Conservation (phyloP, 2,113 vertebrate species). For the Cavia porcellus region DNA sequence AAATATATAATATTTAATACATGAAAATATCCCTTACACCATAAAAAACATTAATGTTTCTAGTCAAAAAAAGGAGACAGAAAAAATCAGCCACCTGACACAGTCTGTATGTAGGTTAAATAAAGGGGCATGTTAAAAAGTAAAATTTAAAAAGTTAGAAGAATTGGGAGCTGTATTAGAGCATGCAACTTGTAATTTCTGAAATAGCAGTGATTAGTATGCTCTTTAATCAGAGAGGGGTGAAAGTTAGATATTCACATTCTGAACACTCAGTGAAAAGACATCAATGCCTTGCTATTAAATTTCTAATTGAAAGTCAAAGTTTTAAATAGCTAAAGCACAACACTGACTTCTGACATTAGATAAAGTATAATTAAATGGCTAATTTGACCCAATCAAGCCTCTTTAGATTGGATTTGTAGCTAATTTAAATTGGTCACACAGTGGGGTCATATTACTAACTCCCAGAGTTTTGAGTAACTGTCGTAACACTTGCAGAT, state of each 20-base stretch:
- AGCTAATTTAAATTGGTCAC: conserved; percentile 41
- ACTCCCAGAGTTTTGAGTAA: conserved; percentile 13
- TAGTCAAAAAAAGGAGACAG: conserved; percentile 5
- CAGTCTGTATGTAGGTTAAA: not conserved
- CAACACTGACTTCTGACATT: conserved; percentile 63
- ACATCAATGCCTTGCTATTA: not conserved
- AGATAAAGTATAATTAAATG: conserved; percentile 73
- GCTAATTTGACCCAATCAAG: conserved; percentile 55
- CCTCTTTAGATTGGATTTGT: conserved; percentile 58
- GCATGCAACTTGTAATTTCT: not conserved
- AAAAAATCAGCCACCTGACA: not conserved
- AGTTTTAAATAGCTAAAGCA: conserved; percentile 68
- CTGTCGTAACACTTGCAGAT: conserved; percentile 38
- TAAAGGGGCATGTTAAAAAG: not conserved
- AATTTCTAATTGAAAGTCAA: conserved; percentile 65
- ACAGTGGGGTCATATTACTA: conserved; percentile 46
- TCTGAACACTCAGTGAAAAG: not conserved
- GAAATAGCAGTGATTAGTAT: conserved; percentile 39
- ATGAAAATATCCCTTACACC: not conserved
- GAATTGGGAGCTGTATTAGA: not conserved
- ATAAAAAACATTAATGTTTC: not conserved
- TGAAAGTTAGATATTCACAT: not conserved
- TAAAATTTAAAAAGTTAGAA: not conserved
- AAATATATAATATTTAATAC: not conserved
- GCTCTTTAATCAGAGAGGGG: conserved; percentile 20